Base-by-base conservation (phyloP, 2,113 vertebrate genomes). In the Centropus bengalensis region DNA sequence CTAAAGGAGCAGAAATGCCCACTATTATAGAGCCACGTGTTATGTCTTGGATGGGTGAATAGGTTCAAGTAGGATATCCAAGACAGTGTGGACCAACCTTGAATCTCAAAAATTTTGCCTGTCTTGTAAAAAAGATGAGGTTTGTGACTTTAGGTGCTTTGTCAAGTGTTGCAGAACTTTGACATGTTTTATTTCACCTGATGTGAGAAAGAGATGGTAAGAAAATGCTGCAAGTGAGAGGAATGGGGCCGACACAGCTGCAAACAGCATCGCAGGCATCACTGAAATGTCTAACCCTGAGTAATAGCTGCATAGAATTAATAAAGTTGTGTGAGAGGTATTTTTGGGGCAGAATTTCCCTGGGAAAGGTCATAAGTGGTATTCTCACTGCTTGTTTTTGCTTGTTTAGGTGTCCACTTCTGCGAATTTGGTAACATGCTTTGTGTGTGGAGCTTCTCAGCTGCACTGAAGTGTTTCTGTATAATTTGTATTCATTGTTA, bases 401-500 rank as follows among this genome's bases (percentile, higher is more conserved):
- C 80, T 71, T 86, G 66, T 85, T 96, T 94, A 89, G 82, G 47
- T 89, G 89, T 75, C 62, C 77, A 30, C 64, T 92, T 94, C 33
- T 94, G 86, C 88, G 86, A 76, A 93, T 93, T 85, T 86, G 94
- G 88, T 94, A 80, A 33, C 49, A 3, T 51, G 86, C 42, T 89
- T 87, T 93, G 75, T 80, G 56, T 82, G 71, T 86, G 55, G 82
- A 93, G 94, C 82, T 95, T 33, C 93, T 93, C 79, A 89, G 81
- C 64, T 14, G 20, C 58, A 18, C 75, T 93, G 89, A 96, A 95
- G 79, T 93, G 86, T 84, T 95, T 88, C 78, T 80, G 82, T 91
- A 22, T 94, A 86, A 97, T 97, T 96, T 96, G 97, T 96, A 94
- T 95, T 97, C 96, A 94, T 94, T 97, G 96, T 97, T 97, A 97